A percentile compares a stretch with the other conserved stretches of the same genome.
These are phyloP conservation scores for Hemiscyllium ocellatum DNA, from an alignment of 2,113 vertebrate species.

Conservation along the genomic window DNA sequence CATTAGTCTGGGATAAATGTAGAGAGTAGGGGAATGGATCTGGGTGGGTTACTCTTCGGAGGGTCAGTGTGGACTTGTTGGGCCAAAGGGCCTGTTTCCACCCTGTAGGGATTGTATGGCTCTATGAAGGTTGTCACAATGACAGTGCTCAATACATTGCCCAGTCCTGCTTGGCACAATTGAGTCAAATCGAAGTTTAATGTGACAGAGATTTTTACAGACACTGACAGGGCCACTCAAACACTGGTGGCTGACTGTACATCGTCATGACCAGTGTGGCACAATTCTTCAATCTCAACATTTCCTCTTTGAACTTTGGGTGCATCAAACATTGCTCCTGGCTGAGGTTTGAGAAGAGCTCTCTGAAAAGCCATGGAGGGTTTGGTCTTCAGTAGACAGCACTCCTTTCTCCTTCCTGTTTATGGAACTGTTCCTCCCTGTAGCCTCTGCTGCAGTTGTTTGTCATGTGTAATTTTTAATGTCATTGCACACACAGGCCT, in stretches of 20 bases:
- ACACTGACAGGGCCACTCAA: not conserved
- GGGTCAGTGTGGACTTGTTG: no score
- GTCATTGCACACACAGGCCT: not conserved
- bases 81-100: no score
- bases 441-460: not conserved
- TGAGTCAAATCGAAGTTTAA: not conserved
- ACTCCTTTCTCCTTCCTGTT: not conserved
- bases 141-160: not conserved
- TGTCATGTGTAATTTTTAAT: not conserved
- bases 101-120: no score
- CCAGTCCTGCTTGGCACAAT: not conserved
- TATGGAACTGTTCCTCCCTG: not conserved
- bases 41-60: no score
- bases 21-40: no score
- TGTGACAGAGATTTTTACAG: not conserved
- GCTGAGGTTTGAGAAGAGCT: not conserved
- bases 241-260: not conserved
- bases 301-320: not conserved
- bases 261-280: not conserved
- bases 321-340: not conserved
- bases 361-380: not conserved
- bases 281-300: not conserved
- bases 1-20: no score
- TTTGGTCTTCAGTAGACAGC: not conserved
- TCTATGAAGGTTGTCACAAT: not conserved